These are phyloP conservation scores for Psittacara wagleri DNA, from an alignment of 2,113 vertebrate species.

Conservation along the genomic window DNA sequence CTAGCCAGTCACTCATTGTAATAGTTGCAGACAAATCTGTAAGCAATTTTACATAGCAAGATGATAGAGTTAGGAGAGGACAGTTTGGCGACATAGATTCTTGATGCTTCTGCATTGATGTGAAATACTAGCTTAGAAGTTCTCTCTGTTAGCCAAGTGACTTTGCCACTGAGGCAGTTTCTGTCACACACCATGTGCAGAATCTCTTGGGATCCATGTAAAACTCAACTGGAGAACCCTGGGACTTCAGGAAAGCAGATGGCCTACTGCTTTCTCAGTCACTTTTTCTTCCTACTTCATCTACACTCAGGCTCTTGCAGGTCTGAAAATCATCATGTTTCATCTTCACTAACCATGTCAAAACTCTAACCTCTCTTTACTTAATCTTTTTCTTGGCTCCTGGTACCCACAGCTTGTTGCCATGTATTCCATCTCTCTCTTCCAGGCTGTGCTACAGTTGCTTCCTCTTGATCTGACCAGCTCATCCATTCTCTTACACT, in stretches of 20 bases:
- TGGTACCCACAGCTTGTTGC: neutral
- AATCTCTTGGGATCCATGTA: neutral
- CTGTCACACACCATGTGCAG: accelerated
- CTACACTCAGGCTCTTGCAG: neutral
- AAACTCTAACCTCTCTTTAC: neutral
- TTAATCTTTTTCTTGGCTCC: neutral
- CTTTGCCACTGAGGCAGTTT: neutral
- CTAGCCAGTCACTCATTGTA: neutral
- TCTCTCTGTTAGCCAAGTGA: neutral
- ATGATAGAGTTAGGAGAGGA: neutral
- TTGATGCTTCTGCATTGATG: accelerated
- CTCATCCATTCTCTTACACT: neutral
- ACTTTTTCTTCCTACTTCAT: neutral
- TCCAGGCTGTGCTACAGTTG: neutral
- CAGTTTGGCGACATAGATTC: accelerated
- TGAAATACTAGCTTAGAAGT: neutral
- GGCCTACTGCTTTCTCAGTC: neutral
- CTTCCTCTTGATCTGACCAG: neutral
- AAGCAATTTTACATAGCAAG: neutral
- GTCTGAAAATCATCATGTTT: neutral
- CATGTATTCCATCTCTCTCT: neutral
- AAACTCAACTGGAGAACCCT: neutral
- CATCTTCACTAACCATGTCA: neutral
- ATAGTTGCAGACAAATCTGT: neutral
- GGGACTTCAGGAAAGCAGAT: neutral